These are phyloP conservation scores for Amaurobius ferox DNA, from an alignment of 2,888 invertebrate genomes.

Conservation along the genomic window DNA sequence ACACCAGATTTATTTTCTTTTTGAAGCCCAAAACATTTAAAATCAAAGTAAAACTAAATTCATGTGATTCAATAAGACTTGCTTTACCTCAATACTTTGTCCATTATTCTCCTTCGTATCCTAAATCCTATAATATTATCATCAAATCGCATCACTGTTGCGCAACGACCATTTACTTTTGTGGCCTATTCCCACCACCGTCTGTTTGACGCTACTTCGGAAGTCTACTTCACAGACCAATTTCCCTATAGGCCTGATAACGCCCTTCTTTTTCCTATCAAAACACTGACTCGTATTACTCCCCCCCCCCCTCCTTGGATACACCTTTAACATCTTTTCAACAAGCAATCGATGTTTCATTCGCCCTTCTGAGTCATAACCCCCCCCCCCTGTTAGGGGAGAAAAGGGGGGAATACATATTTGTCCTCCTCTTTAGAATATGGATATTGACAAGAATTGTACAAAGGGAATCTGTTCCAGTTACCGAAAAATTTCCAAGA, in stretches of 20 bases:
- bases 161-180: background rate
- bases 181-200: background rate
- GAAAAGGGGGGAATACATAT: background rate
- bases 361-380: slow-evolving; percentile 29
- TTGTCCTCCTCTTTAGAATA: slow-evolving; percentile 33
- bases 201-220: background rate
- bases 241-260: background rate
- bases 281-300: no score
- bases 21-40: no score
- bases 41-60: no score
- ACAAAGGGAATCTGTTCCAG: background rate
- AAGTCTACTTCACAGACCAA: slow-evolving; percentile 6
- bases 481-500: background rate
- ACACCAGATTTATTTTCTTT: no score
- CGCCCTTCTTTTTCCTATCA: no score
- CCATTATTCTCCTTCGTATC: no score
- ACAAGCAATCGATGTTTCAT: slow-evolving; percentile 44
- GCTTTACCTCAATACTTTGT: no score
- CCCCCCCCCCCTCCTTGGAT: background rate
- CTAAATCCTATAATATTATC: no score
- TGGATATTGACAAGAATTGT: slow-evolving; percentile 42
- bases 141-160: no score
- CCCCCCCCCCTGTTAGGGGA: background rate
- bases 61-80: no score
- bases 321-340: slow-evolving; percentile 3